phyloP scores from a whole-genome alignment of 2,113 vertebrate genomes.

The Nerophis ophidion region DNA sequence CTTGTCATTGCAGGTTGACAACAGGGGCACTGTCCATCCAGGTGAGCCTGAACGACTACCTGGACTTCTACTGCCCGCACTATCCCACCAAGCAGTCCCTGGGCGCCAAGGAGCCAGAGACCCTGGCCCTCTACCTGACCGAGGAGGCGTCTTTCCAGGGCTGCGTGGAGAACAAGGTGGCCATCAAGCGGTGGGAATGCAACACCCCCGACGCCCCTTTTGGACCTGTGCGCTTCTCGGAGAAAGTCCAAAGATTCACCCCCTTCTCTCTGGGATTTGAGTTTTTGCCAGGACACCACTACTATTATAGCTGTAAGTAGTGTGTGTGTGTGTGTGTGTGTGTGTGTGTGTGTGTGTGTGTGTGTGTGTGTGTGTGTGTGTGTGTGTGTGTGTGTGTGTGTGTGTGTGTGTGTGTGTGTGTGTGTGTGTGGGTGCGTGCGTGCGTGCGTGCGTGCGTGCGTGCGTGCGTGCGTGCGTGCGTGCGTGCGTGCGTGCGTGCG shows the following conservation, averaged over 20 bases:
- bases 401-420: no score
- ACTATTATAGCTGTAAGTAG: slow-evolving; percentile 96
- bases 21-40: slow-evolving; percentile 83
- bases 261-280: slow-evolving; percentile 96
- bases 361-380: no score
- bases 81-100: slow-evolving; percentile 58
- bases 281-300: slow-evolving; percentile 88
- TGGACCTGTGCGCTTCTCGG: slow-evolving; percentile 88
- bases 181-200: slow-evolving; percentile 96
- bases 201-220: slow-evolving; percentile 83
- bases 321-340: background rate
- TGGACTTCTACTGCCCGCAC: slow-evolving; percentile 96
- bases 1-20: slow-evolving; percentile 76
- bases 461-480: background rate
- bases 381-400: no score
- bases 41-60: slow-evolving; percentile 92
- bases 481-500: background rate
- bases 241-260: slow-evolving; percentile 97
- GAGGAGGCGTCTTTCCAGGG: slow-evolving; percentile 78
- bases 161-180: slow-evolving; percentile 83
- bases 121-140: slow-evolving; percentile 88
- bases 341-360: slow-evolving; percentile 1
- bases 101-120: slow-evolving; percentile 70
- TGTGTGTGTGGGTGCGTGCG: no score
- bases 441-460: background rate